Evolutionary conservation across 1,140 invertebrate genomes (phyloP).

Genomic region (Dysdera silvatica): DNA sequence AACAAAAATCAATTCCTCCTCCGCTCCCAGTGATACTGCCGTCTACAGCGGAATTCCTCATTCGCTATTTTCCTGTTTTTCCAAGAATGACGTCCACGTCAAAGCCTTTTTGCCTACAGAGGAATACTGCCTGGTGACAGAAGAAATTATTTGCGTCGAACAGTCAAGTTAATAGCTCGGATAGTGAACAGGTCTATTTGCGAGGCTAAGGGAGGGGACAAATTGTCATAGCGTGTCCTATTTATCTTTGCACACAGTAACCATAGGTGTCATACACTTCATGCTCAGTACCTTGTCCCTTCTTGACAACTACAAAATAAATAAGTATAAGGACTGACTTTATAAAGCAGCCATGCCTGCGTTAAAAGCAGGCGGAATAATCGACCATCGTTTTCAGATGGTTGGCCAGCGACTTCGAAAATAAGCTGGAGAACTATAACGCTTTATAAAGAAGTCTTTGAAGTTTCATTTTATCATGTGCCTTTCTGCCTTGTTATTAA

Average conservation of each 20-base stretch:
- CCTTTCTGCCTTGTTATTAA: conserved; percentile 31
- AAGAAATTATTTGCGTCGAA: too few species aligned
- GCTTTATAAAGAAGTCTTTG: conserved; percentile 17
- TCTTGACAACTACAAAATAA: neutral
- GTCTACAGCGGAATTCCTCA: conserved; percentile 16
- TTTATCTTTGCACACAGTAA: conserved; percentile 28
- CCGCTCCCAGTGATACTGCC: conserved; percentile 16
- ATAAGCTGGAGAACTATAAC: conserved; percentile 11
- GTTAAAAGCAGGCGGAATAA: too few species aligned
- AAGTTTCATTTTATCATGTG: conserved; percentile 32
- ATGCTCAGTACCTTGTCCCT: conserved; percentile 23
- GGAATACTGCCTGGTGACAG: conserved; percentile 25
- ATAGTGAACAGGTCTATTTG: too few species aligned
- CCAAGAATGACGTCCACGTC: neutral
- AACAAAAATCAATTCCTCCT: too few species aligned
- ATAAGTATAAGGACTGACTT: too few species aligned
- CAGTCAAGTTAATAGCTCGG: too few species aligned
- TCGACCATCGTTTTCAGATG: too few species aligned
- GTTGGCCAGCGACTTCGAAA: too few species aligned
- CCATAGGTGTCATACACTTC: conserved; percentile 27
- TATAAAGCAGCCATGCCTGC: too few species aligned
- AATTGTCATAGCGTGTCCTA: conserved; percentile 21
- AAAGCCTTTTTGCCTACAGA: conserved; percentile 12
- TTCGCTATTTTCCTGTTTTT: conserved; percentile 8
- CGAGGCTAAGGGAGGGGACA: conserved; percentile 21